A percentile compares a stretch with the other conserved stretches of the same genome.
Conservation (phyloP, 2,113 vertebrate genomes). For the Cottus gobio region DNA sequence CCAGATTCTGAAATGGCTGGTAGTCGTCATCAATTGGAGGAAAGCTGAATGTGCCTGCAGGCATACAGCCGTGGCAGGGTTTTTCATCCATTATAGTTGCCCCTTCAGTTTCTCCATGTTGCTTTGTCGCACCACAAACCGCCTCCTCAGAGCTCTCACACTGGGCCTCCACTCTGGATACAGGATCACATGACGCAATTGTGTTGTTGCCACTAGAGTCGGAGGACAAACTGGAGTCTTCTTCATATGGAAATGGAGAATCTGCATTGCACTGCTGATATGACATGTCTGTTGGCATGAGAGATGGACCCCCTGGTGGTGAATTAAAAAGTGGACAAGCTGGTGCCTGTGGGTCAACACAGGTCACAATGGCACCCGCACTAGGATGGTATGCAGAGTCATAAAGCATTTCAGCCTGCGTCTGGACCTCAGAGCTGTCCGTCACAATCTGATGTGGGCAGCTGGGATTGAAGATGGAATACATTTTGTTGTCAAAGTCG, state of each 20-base stretch:
- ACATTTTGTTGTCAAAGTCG: conserved; percentile 60
- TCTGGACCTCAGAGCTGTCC: neutral
- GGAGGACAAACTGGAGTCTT: conserved; percentile 31
- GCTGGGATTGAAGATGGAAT: conserved; percentile 38
- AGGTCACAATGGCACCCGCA: neutral
- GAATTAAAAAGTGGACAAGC: neutral
- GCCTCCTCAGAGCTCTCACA: conserved; percentile 18
- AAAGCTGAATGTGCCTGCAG: neutral
- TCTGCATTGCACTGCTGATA: conserved; percentile 49
- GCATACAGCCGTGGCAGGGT: neutral
- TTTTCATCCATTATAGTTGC: conserved; percentile 11
- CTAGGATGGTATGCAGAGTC: conserved; percentile 20
- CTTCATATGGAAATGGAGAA: conserved; percentile 25
- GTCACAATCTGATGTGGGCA: neutral
- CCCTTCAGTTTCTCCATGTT: neutral
- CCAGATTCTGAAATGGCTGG: conserved; percentile 55
- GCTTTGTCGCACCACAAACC: neutral
- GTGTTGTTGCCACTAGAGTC: conserved; percentile 20
- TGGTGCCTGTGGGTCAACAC: conserved; percentile 9
- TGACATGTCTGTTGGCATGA: conserved; percentile 44
- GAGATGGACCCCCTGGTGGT: neutral
- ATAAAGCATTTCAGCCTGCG: neutral
- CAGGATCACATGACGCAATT: neutral
- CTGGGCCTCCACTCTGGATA: neutral
- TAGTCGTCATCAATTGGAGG: conserved; percentile 46